Evolutionary conservation across 2,888 invertebrate genomes (phyloP).

Genomic region (Cheilosia soror): DNA sequence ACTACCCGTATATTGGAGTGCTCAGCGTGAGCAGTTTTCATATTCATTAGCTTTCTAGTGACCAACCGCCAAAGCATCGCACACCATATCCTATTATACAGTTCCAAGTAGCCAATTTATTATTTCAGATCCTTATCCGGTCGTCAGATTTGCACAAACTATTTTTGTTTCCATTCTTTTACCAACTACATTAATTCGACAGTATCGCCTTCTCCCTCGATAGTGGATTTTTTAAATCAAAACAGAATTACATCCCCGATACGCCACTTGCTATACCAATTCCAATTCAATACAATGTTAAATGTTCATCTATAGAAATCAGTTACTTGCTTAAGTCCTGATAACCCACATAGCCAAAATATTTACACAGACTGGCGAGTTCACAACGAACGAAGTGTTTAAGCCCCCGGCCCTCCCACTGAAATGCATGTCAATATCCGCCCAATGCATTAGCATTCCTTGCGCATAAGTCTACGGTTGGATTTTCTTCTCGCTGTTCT

Average conservation of each 20-base stretch:
- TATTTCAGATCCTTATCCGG: not conserved
- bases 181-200: conserved; percentile 9
- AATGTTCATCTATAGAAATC: conserved; percentile 34
- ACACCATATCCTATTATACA: not conserved
- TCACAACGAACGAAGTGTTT: conserved; percentile 4
- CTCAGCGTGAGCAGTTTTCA: too few relatives aligned
- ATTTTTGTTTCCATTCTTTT: not conserved
- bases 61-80: too few relatives aligned
- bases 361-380: conserved; percentile 15
- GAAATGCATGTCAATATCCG: conserved; percentile 5
- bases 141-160: not conserved
- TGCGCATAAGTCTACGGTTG: conserved; percentile 41
- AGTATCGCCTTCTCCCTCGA: not conserved
- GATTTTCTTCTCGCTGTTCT: conserved; percentile 32
- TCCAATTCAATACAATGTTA: conserved; percentile 32
- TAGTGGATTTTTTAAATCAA: conserved; percentile 14
- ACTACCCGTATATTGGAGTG: too few relatives aligned
- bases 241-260: conserved; percentile 34
- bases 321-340: conserved; percentile 33
- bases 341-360: conserved; percentile 38
- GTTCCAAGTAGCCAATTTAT: not conserved
- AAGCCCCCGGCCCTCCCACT: not conserved
- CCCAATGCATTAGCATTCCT: conserved; percentile 56
- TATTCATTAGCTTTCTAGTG: too few relatives aligned
- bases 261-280: conserved; percentile 18